phyloP scores from a whole-genome alignment of 2,888 invertebrate species.

The Pristionchus mayeri region DNA sequence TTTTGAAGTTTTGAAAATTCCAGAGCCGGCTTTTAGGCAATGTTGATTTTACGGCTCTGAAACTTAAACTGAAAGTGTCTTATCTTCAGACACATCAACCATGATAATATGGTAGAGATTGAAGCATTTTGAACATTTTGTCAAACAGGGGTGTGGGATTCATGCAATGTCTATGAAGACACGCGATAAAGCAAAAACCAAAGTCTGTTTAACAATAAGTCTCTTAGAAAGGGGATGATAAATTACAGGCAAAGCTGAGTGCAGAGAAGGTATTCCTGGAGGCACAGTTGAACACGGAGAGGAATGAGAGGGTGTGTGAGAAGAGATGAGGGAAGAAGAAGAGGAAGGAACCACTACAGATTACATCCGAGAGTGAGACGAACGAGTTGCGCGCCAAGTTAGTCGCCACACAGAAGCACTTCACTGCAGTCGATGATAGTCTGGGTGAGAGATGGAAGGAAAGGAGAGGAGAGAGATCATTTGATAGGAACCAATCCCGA shows the following conservation, averaged over 20 bases:
- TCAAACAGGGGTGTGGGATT: too few species aligned
- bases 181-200: too few species aligned
- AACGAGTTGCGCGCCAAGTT: slow-evolving; percentile 30
- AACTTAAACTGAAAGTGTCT: too few species aligned
- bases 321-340: neutral
- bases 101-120: too few species aligned
- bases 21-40: too few species aligned
- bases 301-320: slow-evolving; percentile 6
- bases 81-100: too few species aligned
- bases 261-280: slow-evolving; percentile 13
- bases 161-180: too few species aligned
- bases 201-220: too few species aligned
- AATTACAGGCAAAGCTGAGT: neutral
- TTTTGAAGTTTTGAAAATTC: too few species aligned
- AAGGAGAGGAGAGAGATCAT: neutral
- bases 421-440: slow-evolving; percentile 22
- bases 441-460: neutral
- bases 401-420: slow-evolving; percentile 41
- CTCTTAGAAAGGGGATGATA: neutral
- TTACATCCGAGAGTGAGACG: neutral
- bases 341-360: neutral
- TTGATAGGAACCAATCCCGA: slow-evolving; percentile 54
- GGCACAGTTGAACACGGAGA: slow-evolving; percentile 25
- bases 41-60: too few species aligned
- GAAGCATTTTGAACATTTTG: too few species aligned